phyloP scores from a whole-genome alignment of 2,797 vertebrate species.

The Anguilla obscura region DNA sequence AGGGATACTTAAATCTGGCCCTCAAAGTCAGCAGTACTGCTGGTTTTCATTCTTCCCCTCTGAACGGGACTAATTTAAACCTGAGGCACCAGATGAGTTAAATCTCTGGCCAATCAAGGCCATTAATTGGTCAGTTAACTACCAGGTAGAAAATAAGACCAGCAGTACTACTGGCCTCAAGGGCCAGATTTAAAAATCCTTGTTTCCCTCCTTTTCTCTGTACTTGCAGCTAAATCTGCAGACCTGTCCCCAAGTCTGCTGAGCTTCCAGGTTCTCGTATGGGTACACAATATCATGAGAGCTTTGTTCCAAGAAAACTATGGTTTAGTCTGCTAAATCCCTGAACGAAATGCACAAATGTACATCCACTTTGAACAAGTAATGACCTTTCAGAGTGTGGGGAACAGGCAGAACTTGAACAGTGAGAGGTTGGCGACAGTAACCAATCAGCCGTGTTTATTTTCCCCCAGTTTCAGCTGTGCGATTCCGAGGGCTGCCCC shows the following conservation, averaged over 20 bases:
- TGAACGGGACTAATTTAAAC: too few species aligned
- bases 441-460: slow-evolving; percentile 20
- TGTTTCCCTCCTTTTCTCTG: background rate
- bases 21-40: too few species aligned
- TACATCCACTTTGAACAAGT: background rate
- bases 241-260: background rate
- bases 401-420: background rate
- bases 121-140: too few species aligned
- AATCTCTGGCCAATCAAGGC: too few species aligned
- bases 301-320: background rate
- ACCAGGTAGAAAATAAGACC: background rate
- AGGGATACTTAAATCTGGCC: too few species aligned
- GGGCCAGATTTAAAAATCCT: background rate
- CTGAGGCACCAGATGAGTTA: too few species aligned
- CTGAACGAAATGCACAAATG: background rate
- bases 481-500: background rate
- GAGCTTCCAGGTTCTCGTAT: background rate
- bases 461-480: slow-evolving; percentile 29
- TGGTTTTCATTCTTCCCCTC: too few species aligned
- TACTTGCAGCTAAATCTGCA: background rate
- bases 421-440: background rate
- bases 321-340: background rate
- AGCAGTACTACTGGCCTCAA: too few species aligned
- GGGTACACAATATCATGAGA: background rate
- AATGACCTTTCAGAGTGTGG: background rate